Base-by-base conservation (phyloP, 2,797 vertebrate species). In the Channa striata region DNA sequence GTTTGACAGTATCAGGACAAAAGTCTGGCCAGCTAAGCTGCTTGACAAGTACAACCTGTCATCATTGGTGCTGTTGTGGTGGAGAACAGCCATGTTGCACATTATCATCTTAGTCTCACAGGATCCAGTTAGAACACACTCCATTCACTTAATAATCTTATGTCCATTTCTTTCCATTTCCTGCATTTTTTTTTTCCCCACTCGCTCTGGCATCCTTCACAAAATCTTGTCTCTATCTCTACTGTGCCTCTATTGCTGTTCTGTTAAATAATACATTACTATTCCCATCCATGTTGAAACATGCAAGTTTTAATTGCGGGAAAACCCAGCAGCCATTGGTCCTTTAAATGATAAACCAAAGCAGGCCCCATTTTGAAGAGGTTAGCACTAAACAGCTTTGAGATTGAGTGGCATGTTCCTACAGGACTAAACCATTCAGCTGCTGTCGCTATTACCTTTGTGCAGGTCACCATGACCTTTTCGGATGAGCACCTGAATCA, bases 191-290 rank as follows among this genome's bases (percentile, higher is more conserved):
- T 77, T 65, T 47, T 8, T 6, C 5, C 40, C 13, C 13, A 40
- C 47, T 52, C 51, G 36, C 34, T 64, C 23, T 23, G 20, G 25
- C 51, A 74, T 81, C 63, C 14, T 64, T 65, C 47, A 60, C 25
- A 0, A 50, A 49, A 59, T 77, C 72, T 71, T n/a, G 1, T 30
- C 25, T 30, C 25, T 30, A 23, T 71, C 76, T 79, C 67, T 17
- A 43, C 71, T 25, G 59, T 1, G 21, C 63, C 74, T 70, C 48
- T 57, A 13, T 65, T 49, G 62, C 63, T 9, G 60, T 72, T 85
- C 70, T 59, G 66, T 81, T 74, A 67, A 89, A 85, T 78, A 78
- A 76, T 68, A 63, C 51, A 82, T 74, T 72, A 85, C 82, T 85
- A 63, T 65, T 78, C 67, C 79, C 76, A 74, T 87, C 82, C 77